Evolutionary conservation across 1,140 invertebrate genomes (phyloP).

Genomic region (Drosophila chauvacae): DNA sequence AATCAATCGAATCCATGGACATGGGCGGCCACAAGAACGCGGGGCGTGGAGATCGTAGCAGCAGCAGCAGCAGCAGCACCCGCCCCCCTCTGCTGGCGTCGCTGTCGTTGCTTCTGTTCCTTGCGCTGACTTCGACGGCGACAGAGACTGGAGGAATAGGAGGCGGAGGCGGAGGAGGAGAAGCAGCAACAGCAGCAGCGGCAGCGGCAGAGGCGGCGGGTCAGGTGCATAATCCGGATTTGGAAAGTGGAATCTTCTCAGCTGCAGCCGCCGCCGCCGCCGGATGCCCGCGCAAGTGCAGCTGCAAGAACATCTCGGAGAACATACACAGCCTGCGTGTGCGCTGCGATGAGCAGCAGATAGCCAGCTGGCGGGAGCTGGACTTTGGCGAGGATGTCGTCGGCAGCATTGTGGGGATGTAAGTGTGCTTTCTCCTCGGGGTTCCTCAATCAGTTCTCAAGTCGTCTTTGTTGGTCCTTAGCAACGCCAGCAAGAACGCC

Average conservation of each 20-base stretch:
- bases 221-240: conserved; percentile 4
- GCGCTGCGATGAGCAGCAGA: conserved; percentile 84
- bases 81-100: conserved; percentile 37
- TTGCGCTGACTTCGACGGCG: conserved; percentile 14
- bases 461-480: conserved; percentile 67
- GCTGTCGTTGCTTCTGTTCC: conserved; percentile 21
- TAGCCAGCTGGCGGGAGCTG: conserved; percentile 84
- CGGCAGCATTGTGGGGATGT: conserved; percentile 84
- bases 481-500: conserved; percentile 91
- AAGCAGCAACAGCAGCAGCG: conserved; percentile 9
- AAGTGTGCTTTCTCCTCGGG: conserved; percentile 59
- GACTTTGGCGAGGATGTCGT: conserved; percentile 84
- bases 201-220: conserved; percentile 10
- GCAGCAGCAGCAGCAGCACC: conserved; percentile 3
- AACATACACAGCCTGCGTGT: conserved; percentile 84
- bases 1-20: conserved; percentile 34
- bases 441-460: not conserved
- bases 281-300: conserved; percentile 74
- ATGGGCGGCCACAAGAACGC: conserved; percentile 56
- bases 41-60: conserved; percentile 29
- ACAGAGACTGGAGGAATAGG: not conserved
- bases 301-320: conserved; percentile 70
- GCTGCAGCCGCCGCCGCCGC: conserved; percentile 14
- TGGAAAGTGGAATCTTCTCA: not conserved
- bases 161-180: not conserved